These are phyloP conservation scores for Pelecanus crispus DNA, from an alignment of 2,113 vertebrate genomes.

Conservation along the genomic window DNA sequence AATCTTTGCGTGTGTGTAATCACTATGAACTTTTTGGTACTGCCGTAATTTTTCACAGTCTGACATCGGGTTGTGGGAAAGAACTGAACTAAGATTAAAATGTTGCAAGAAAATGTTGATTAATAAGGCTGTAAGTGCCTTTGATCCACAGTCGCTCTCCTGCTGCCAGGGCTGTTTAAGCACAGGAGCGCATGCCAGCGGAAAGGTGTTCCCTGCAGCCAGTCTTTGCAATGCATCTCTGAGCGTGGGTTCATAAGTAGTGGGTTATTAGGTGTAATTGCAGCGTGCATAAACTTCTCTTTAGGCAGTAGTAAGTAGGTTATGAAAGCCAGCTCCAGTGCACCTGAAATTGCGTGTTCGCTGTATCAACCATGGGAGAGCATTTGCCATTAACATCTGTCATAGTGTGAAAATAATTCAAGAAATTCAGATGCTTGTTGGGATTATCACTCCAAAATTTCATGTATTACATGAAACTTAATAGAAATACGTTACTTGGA, in stretches of 20 bases:
- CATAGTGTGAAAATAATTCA: too few relatives aligned
- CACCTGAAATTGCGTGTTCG: neutral
- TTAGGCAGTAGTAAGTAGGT: neutral
- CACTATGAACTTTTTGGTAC: rapidly evolving
- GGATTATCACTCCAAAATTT: neutral
- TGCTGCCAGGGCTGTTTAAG: neutral
- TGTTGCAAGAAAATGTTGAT: neutral
- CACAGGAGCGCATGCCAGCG: neutral
- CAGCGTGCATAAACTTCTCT: neutral
- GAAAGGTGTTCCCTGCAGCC: slow-evolving; percentile 53
- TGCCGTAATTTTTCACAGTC: neutral
- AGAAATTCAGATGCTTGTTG: neutral
- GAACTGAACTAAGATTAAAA: neutral
- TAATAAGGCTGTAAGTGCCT: neutral
- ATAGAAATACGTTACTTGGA: neutral
- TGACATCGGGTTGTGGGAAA: neutral
- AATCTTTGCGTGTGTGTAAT: rapidly evolving
- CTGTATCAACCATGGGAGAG: rapidly evolving
- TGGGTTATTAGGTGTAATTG: neutral
- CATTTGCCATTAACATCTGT: neutral
- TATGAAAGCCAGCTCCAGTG: neutral
- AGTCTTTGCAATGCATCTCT: neutral
- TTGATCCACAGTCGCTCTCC: neutral
- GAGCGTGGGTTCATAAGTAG: neutral
- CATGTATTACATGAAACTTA: neutral